Conservation (phyloP, 2,888 invertebrate genomes). For the Cataglyphis livida region DNA sequence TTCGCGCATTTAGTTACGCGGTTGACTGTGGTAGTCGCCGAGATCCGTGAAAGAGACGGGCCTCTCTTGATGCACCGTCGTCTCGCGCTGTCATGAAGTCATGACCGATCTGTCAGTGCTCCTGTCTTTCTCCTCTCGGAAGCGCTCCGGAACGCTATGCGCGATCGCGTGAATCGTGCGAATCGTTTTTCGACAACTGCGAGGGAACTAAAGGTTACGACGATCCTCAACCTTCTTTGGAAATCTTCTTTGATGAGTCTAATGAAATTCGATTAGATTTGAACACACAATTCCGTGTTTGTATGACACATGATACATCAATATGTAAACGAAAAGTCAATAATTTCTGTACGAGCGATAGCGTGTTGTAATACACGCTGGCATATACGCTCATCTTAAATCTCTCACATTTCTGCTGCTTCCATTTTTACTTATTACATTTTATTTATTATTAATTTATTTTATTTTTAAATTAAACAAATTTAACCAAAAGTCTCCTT, state of each 20-base stretch:
- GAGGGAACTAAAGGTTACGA: not conserved
- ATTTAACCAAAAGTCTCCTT: not conserved
- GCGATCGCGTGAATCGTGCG: slow-evolving; percentile 36
- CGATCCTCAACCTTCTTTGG: slow-evolving; percentile 35
- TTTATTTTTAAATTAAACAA: not conserved
- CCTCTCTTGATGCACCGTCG: slow-evolving; percentile 44
- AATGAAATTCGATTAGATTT: not conserved
- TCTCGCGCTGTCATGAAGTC: slow-evolving; percentile 51
- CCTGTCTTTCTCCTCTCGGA: slow-evolving; percentile 27
- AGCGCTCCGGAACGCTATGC: slow-evolving; percentile 22
- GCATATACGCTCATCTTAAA: slow-evolving; percentile 44
- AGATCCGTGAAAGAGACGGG: slow-evolving; percentile 34
- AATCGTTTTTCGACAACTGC: slow-evolving; percentile 42
- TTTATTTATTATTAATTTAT: not conserved
- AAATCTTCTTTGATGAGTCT: not conserved
- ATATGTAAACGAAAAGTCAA: not conserved
- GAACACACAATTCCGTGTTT: not conserved
- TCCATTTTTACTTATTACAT: no score
- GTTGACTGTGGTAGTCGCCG: slow-evolving; percentile 37
- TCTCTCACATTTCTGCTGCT: no score
- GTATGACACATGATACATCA: not conserved
- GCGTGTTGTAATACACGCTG: slow-evolving; percentile 14
- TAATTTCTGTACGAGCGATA: not conserved
- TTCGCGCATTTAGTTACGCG: slow-evolving; percentile 53
- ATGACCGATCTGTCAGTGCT: slow-evolving; percentile 53